These are phyloP conservation scores for Tadarida brasiliensis DNA, from an alignment of 2,797 vertebrate genomes.

Conservation along the genomic window DNA sequence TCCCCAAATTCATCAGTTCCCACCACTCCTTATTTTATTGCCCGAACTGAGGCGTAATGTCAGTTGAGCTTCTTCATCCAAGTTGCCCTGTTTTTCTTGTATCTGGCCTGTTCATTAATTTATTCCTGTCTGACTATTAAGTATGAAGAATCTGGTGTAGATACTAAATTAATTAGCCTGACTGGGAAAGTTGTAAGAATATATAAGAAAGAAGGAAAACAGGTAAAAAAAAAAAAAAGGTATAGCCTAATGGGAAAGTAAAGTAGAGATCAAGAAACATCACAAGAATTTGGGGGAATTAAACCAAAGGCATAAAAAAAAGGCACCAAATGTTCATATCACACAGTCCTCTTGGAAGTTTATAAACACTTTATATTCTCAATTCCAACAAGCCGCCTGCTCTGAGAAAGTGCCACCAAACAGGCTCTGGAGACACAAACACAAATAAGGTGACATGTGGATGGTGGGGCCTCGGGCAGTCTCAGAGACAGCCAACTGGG, in stretches of 20 bases:
- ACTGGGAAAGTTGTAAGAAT: background rate
- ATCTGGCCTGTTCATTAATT: background rate
- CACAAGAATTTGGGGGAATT: background rate
- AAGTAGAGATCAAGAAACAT: background rate
- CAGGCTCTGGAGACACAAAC: background rate
- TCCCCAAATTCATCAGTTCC: background rate
- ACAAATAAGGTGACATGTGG: background rate
- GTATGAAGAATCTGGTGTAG: background rate
- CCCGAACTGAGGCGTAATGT: background rate
- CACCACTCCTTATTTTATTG: background rate
- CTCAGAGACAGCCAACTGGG: background rate
- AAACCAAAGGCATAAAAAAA: background rate
- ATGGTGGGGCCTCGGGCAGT: background rate
- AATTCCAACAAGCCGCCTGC: background rate
- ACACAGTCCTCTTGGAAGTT: background rate
- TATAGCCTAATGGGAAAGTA: background rate
- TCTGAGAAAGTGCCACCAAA: background rate
- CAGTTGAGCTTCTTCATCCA: background rate
- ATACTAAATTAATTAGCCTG: conserved; percentile 30
- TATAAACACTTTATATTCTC: background rate
- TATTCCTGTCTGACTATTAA: background rate
- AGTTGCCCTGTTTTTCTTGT: background rate
- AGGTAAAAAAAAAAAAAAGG: background rate
- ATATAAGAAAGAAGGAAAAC: background rate
- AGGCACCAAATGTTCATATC: background rate